phyloP scores from a whole-genome alignment of 2,113 vertebrate species.

The Spermophilus dauricus region DNA sequence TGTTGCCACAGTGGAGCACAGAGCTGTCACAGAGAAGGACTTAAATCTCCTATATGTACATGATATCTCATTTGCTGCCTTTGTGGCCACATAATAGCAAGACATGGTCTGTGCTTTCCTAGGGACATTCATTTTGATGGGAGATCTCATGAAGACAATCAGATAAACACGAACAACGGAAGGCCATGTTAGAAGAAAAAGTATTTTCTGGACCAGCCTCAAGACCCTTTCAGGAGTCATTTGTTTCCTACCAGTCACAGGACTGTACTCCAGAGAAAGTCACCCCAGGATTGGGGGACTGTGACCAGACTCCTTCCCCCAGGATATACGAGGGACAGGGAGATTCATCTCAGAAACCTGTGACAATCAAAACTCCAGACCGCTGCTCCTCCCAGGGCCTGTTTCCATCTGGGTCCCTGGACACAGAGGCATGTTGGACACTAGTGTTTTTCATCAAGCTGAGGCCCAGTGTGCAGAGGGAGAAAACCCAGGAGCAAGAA shows the following conservation, averaged over 20 bases:
- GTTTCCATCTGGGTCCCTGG: not conserved
- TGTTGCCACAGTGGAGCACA: not conserved
- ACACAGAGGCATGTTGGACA: too few species aligned
- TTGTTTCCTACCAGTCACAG: conserved; percentile 9
- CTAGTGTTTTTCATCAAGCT: not conserved
- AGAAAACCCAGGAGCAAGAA: not conserved
- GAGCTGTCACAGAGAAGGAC: not conserved
- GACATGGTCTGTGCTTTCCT: not conserved
- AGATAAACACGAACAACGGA: not conserved
- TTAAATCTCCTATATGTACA: not conserved
- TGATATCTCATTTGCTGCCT: not conserved
- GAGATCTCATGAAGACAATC: not conserved
- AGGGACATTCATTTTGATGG: not conserved
- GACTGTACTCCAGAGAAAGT: conserved; percentile 10
- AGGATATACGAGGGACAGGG: not conserved
- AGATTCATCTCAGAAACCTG: not conserved
- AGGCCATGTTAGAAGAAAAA: not conserved
- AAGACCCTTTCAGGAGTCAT: not conserved
- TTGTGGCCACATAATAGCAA: not conserved
- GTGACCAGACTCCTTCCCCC: not conserved
- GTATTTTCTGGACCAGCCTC: not conserved
- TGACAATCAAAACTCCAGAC: not conserved
- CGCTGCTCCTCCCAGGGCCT: not conserved
- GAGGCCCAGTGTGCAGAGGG: not conserved
- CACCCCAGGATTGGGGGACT: not conserved